These are phyloP conservation scores for Mayetiola destructor DNA, from an alignment of 2,888 invertebrate species.

Conservation along the genomic window DNA sequence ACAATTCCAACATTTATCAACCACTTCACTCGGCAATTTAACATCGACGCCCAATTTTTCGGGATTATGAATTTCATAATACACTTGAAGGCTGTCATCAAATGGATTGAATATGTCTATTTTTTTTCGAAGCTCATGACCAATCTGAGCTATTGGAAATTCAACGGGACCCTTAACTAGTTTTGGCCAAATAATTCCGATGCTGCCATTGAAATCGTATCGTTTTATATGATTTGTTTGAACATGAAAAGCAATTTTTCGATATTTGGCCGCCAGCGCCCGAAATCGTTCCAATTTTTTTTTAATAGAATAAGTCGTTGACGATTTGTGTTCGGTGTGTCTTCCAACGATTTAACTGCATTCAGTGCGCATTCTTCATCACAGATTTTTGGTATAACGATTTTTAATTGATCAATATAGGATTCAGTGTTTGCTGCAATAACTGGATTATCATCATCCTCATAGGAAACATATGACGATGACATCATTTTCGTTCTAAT, in stretches of 20 bases:
- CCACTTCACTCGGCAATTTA: slow-evolving; percentile 31
- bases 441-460: slow-evolving; percentile 32
- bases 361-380: slow-evolving; percentile 42
- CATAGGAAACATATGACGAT: slow-evolving; percentile 27
- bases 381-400: slow-evolving; percentile 61
- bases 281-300: slow-evolving; percentile 31
- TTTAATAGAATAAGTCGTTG: slow-evolving; percentile 21
- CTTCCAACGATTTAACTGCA: neutral
- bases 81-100: slow-evolving; percentile 23
- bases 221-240: slow-evolving; percentile 30
- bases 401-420: slow-evolving; percentile 45
- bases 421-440: slow-evolving; percentile 39
- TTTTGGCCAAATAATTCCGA: slow-evolving; percentile 34
- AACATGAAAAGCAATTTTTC: slow-evolving; percentile 24
- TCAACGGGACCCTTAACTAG: slow-evolving; percentile 27
- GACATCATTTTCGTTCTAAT: slow-evolving; percentile 36
- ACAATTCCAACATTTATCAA: slow-evolving; percentile 18
- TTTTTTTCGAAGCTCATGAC: slow-evolving; percentile 27
- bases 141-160: slow-evolving; percentile 30
- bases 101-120: slow-evolving; percentile 31
- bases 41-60: slow-evolving; percentile 27
- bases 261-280: slow-evolving; percentile 29
- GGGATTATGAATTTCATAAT: slow-evolving; percentile 19
- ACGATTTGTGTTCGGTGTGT: slow-evolving; percentile 19
- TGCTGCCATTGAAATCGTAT: slow-evolving; percentile 30